Evolutionary conservation across 2,888 invertebrate genomes (phyloP).

Genomic region (Xestoiulus laeticollis): DNA sequence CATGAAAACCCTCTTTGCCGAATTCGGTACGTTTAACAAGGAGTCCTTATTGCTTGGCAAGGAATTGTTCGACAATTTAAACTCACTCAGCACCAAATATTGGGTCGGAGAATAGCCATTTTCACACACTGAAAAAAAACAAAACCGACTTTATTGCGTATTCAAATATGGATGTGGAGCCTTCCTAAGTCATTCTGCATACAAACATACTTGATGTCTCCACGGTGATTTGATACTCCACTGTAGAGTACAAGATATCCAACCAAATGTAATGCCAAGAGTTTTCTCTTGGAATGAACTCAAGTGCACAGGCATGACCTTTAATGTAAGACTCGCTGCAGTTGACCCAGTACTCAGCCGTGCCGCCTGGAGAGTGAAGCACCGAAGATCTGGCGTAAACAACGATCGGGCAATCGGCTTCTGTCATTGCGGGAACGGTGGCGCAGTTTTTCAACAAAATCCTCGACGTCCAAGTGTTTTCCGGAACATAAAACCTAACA

Average conservation of each 20-base stretch:
- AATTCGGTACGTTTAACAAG: slow-evolving; percentile 52
- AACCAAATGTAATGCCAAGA: slow-evolving; percentile 59
- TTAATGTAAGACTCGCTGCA: slow-evolving; percentile 57
- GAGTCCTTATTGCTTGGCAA: slow-evolving; percentile 38
- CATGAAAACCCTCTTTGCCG: slow-evolving; percentile 55
- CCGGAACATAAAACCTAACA: slow-evolving; percentile 60
- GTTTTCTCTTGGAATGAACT: slow-evolving; percentile 59
- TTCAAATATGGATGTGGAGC: not conserved
- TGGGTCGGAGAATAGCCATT: slow-evolving; percentile 55
- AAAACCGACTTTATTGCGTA: too few species aligned
- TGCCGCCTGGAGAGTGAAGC: slow-evolving; percentile 40
- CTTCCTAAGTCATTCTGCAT: not conserved
- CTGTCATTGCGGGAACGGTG: slow-evolving; percentile 48
- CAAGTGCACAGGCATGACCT: slow-evolving; percentile 57
- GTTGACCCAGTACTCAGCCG: slow-evolving; percentile 49
- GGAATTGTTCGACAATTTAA: slow-evolving; percentile 56
- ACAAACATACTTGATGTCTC: slow-evolving; percentile 54
- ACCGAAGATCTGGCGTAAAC: slow-evolving; percentile 52
- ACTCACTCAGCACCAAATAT: slow-evolving; percentile 55
- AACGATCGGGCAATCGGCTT: slow-evolving; percentile 57
- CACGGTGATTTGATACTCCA: slow-evolving; percentile 55
- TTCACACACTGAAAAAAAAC: slow-evolving; percentile 54
- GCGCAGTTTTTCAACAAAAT: slow-evolving; percentile 57
- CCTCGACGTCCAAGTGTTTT: slow-evolving; percentile 58
- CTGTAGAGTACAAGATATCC: slow-evolving; percentile 51